Conservation (phyloP, 2,797 vertebrate species). For the Eptatretus atami region DNA sequence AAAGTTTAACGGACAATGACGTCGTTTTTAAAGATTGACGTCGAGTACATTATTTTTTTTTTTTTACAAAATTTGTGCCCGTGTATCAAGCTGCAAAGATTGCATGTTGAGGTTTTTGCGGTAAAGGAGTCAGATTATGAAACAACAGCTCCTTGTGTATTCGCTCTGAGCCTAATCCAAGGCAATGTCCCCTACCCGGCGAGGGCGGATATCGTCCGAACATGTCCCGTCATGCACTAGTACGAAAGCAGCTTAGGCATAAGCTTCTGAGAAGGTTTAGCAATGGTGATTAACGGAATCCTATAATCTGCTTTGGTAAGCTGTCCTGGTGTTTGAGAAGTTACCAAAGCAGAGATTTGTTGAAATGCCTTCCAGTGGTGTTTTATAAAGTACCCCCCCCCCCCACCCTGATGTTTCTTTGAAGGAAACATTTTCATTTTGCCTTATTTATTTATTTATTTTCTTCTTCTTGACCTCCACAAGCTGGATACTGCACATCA, state of each 20-base stretch:
- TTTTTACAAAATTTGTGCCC: too few species aligned
- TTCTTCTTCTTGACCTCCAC: too few species aligned
- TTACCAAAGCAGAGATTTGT: not conserved
- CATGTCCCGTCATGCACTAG: slow-evolving; percentile 4
- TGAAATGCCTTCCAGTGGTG: not conserved
- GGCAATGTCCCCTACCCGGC: not conserved
- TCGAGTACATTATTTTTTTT: too few species aligned
- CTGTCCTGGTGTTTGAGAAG: slow-evolving; percentile 5
- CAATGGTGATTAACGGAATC: slow-evolving; percentile 5
- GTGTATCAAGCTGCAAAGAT: too few species aligned
- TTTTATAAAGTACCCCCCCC: too few species aligned
- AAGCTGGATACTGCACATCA: too few species aligned
- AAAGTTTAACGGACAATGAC: too few species aligned
- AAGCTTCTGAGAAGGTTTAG: slow-evolving; percentile 5
- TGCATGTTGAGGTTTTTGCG: too few species aligned
- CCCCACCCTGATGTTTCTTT: too few species aligned
- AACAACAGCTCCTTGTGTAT: not conserved
- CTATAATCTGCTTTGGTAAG: slow-evolving; percentile 5
- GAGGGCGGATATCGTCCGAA: not conserved
- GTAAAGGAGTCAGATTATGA: slow-evolving; percentile 1
- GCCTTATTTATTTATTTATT: too few species aligned
- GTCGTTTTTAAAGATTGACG: too few species aligned
- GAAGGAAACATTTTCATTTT: too few species aligned
- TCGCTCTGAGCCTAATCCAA: slow-evolving; percentile 4
- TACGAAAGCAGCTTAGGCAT: slow-evolving; percentile 1